These are phyloP conservation scores for Apaloderma vittatum DNA, from an alignment of 2,113 vertebrate species.

Conservation along the genomic window DNA sequence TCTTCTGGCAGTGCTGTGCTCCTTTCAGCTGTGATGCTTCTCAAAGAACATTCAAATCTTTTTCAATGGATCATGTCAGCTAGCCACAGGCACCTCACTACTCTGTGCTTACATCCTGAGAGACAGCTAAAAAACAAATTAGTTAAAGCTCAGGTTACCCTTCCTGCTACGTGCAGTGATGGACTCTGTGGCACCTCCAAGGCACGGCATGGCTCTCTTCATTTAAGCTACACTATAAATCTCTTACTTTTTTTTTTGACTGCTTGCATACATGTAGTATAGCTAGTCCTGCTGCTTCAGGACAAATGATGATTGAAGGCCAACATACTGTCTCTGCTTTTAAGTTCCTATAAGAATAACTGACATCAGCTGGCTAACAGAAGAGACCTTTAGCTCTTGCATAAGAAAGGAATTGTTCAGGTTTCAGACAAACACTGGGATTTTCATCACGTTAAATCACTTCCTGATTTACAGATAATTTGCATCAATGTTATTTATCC, in stretches of 20 bases:
- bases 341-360: neutral
- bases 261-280: neutral
- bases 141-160: neutral
- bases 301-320: neutral
- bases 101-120: neutral
- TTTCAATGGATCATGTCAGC: neutral
- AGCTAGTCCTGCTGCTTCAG: neutral
- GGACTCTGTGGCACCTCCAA: neutral
- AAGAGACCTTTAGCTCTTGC: conserved; percentile 8
- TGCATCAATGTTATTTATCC: neutral
- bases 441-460: neutral
- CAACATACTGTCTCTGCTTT: neutral
- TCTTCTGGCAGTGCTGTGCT: neutral
- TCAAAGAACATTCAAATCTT: neutral
- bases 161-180: neutral
- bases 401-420: neutral
- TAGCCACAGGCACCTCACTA: neutral
- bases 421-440: neutral
- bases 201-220: neutral
- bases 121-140: neutral
- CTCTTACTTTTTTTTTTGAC: neutral
- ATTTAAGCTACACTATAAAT: neutral
- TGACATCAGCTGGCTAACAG: neutral
- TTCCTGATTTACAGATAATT: conserved; percentile 16
- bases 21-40: neutral